phyloP scores from a whole-genome alignment of 92 coral and sea anemone species.

The Parazoanthus darwini region DNA sequence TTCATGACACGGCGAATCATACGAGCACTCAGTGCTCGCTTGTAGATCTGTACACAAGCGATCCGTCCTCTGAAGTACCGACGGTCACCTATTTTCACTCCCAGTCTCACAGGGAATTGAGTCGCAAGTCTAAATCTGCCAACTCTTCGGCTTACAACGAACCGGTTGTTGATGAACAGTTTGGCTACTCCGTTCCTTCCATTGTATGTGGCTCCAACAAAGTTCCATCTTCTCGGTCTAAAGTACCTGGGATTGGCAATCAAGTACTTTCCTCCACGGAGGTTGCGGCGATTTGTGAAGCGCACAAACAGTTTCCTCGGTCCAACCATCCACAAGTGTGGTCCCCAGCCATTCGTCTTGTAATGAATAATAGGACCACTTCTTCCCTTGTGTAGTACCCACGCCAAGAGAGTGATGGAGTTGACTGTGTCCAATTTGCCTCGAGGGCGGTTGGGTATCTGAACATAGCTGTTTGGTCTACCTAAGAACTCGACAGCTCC shows the following conservation, averaged over 20 bases:
- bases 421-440: slow-evolving; percentile 58
- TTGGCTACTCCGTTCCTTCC: background rate
- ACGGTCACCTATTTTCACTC: slow-evolving; percentile 5
- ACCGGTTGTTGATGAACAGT: slow-evolving; percentile 21
- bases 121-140: slow-evolving; percentile 11
- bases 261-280: background rate
- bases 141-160: background rate
- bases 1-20: background rate
- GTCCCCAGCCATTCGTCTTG: slow-evolving; percentile 69
- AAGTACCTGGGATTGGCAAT: background rate
- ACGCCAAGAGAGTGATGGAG: slow-evolving; percentile 76
- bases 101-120: slow-evolving; percentile 13
- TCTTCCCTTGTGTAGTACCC: slow-evolving; percentile 65
- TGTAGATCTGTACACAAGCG: slow-evolving; percentile 24
- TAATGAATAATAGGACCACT: slow-evolving; percentile 72
- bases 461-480: slow-evolving; percentile 64
- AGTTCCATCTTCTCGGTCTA: slow-evolving; percentile 14
- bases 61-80: slow-evolving; percentile 12
- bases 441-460: slow-evolving; percentile 58
- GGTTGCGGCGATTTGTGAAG: slow-evolving; percentile 56
- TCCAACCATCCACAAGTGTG: slow-evolving; percentile 75
- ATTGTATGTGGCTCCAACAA: slow-evolving; percentile 22
- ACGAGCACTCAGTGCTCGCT: background rate
- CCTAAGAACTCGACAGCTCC: slow-evolving; percentile 60
- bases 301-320: slow-evolving; percentile 63